Evolutionary conservation across 2,113 vertebrate genomes (phyloP).

Genomic region (Gymnogyps californianus): DNA sequence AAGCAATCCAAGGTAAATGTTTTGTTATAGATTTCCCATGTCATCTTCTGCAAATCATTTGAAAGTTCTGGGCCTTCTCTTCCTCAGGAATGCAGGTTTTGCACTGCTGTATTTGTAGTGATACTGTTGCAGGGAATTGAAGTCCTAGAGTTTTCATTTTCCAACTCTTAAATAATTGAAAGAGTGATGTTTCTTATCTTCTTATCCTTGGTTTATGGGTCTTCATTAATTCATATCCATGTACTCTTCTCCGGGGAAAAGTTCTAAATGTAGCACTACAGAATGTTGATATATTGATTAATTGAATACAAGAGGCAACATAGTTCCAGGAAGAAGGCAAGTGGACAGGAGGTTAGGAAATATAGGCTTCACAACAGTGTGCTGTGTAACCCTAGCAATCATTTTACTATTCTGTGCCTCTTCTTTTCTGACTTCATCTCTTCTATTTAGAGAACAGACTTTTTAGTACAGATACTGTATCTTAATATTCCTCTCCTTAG

Average conservation of each 20-base stretch:
- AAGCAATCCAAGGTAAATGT: neutral
- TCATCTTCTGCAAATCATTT: neutral
- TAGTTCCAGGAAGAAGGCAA: neutral
- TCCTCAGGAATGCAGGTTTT: neutral
- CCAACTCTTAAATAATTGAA: neutral
- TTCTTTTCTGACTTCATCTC: neutral
- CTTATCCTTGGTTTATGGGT: neutral
- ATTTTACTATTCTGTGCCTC: neutral
- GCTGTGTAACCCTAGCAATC: neutral
- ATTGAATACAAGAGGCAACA: neutral
- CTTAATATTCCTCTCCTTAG: neutral
- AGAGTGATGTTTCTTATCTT: neutral
- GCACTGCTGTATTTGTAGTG: neutral
- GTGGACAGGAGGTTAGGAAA: neutral
- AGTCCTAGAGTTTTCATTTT: neutral
- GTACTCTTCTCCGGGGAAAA: neutral
- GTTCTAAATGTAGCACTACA: neutral
- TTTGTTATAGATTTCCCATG: neutral
- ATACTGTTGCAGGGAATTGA: neutral
- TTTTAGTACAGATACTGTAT: neutral
- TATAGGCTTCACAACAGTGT: fast-evolving
- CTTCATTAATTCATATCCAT: neutral
- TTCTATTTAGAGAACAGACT: neutral
- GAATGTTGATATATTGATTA: neutral
- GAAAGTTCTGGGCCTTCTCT: neutral